These are phyloP conservation scores for Phengaris alcon DNA, from an alignment of 2,888 invertebrate genomes.

Conservation along the genomic window DNA sequence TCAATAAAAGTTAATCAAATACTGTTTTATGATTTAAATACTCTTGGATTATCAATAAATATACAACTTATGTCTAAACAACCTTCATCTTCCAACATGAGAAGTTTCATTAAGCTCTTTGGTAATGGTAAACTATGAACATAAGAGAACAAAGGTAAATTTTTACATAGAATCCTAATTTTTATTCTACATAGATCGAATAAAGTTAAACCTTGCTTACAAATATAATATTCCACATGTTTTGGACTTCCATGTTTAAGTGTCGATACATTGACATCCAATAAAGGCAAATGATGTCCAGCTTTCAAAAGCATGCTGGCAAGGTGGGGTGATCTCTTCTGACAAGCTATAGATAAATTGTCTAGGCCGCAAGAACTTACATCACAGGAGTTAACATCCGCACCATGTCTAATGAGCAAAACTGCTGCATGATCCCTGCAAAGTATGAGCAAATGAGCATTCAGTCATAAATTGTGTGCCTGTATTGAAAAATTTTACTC, in stretches of 20 bases:
- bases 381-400: conserved; percentile 80
- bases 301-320: conserved; percentile 66
- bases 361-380: conserved; percentile 79
- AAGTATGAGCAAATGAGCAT: conserved; percentile 35
- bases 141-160: conserved; percentile 59
- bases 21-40: conserved; percentile 26
- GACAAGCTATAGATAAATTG: conserved; percentile 76
- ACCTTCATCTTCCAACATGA: conserved; percentile 77
- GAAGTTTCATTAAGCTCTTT: conserved; percentile 74
- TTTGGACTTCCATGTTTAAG: conserved; percentile 52
- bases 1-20: conserved; percentile 37
- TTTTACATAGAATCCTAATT: conserved; percentile 60
- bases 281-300: conserved; percentile 52
- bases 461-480: background rate
- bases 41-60: conserved; percentile 12
- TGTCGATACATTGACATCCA: conserved; percentile 38
- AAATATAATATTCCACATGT: conserved; percentile 58
- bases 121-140: conserved; percentile 75
- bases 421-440: conserved; percentile 75
- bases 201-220: conserved; percentile 72
- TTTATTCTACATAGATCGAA: conserved; percentile 79
- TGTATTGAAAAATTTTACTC: background rate
- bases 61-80: conserved; percentile 28
- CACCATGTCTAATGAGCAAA: conserved; percentile 80
- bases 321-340: conserved; percentile 52